phyloP scores from a whole-genome alignment of 37 sponge, comb jelly and placozoan species.

The Geodia barretti region DNA sequence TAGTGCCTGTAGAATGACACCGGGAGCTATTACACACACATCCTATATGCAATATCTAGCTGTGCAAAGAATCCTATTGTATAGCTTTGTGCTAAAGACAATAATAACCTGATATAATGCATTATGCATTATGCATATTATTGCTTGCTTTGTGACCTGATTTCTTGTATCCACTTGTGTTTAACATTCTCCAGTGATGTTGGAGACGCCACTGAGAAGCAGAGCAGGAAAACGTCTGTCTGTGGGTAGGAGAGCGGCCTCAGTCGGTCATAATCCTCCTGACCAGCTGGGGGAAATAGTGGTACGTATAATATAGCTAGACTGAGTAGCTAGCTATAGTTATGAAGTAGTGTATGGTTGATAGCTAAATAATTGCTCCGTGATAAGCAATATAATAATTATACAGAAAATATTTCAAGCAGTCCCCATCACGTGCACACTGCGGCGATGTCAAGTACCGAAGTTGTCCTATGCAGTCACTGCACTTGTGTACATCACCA shows the following conservation, averaged over 20 bases:
- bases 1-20: slow-evolving; percentile 15
- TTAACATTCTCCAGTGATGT: slow-evolving; percentile 52
- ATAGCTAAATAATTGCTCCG: neutral
- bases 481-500: too few relatives aligned
- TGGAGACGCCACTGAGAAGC: slow-evolving; percentile 25
- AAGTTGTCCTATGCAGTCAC: too few relatives aligned
- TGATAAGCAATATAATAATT: neutral
- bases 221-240: slow-evolving; percentile 73
- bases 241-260: slow-evolving; percentile 77
- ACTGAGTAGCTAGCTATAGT: neutral
- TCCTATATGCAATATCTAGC: neutral
- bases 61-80: neutral
- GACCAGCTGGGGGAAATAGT: slow-evolving; percentile 45
- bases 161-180: slow-evolving; percentile 56
- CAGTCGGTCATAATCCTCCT: slow-evolving; percentile 80
- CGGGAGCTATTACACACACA: neutral
- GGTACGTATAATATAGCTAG: neutral
- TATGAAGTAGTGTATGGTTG: neutral
- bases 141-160: too few relatives aligned
- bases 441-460: slow-evolving; percentile 30
- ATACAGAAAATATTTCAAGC: slow-evolving; percentile 13
- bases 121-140: too few relatives aligned
- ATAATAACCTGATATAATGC: too few relatives aligned
- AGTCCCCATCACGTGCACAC: slow-evolving; percentile 31
- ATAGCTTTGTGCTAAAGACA: too few relatives aligned